Evolutionary conservation across 2,113 vertebrate species (phyloP), one percentile per base, ranked within the genome.

Genomic region (Amazona guildingii): DNA sequence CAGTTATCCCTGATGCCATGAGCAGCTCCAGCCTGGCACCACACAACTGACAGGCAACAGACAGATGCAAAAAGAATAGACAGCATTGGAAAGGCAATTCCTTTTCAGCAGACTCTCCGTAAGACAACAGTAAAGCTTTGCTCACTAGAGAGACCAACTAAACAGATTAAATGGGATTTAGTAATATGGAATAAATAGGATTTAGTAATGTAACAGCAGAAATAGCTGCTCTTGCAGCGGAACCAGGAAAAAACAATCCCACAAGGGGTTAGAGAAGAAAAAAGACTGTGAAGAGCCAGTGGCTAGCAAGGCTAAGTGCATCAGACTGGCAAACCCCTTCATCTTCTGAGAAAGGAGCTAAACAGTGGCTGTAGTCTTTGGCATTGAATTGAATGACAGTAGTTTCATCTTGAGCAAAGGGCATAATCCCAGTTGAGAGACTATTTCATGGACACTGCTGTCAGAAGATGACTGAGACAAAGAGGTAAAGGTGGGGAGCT

Each of bases 131-230:
- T 10, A 89, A 89, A 89, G 59, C 55, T 67, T 13, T 27, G 23
- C 74, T 87, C 68, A 35, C 63, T 49, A 31, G 28, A 88, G 70
- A 88, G 74, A 85, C 35, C 1, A 0, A 70, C 57, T 94, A 92
- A 94, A 95, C 76, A 92, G 90, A 96, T 94, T 93, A 95, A 94
- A 94, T 21, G 52, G 79, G 86, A 96, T 94, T 94, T 92, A 95
- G 76, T 66, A 95, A 95, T 78, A 94, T 10, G 70, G 73, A 92
- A 90, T 91, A 90, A 96, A 96, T 76, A 88, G 77, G 93, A 95
- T 95, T 96, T 80, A 77, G 77, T 73, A 91, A 81, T 2, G 19
- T 43, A 69, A 72, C 80, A 73, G 68, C 78, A 92, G 67, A 82
- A 95, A 90, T 91, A 5, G 2, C 83, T 67, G 55, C 74, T 87